These are phyloP conservation scores for Eulemur mongoz DNA, from an alignment of 2,797 vertebrate genomes.

Conservation along the genomic window DNA sequence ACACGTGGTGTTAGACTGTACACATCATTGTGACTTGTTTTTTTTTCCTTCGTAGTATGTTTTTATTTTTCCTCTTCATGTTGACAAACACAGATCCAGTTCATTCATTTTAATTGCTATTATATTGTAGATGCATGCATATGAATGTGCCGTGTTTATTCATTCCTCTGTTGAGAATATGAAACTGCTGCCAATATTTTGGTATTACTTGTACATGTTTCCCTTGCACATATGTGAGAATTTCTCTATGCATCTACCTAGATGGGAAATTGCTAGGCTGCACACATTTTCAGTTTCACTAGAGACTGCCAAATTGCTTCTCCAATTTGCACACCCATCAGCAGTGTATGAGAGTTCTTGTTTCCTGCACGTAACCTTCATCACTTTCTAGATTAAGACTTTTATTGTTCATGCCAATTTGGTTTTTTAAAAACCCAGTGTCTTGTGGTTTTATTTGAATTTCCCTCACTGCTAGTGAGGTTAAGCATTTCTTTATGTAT, in stretches of 20 bases:
- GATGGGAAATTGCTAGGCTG: slow-evolving; percentile 40
- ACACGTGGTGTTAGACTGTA: background rate
- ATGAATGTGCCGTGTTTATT: slow-evolving; percentile 59
- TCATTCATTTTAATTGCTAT: slow-evolving; percentile 66
- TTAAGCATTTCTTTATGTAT: slow-evolving; percentile 13
- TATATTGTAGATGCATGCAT: slow-evolving; percentile 43
- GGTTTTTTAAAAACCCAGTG: background rate
- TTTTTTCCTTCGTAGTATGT: background rate
- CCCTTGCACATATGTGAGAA: slow-evolving; percentile 33
- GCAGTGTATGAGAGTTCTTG: background rate
- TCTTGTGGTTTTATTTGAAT: slow-evolving; percentile 62
- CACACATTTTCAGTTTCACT: slow-evolving; percentile 26
- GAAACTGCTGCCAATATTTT: slow-evolving; percentile 57
- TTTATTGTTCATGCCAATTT: slow-evolving; percentile 43
- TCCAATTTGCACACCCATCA: slow-evolving; percentile 42
- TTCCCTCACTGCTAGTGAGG: slow-evolving; percentile 53
- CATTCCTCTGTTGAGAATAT: slow-evolving; percentile 41
- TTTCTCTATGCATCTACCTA: slow-evolving; percentile 47
- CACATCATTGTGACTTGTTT: slow-evolving; percentile 20
- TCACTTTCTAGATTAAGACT: slow-evolving; percentile 51
- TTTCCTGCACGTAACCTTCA: slow-evolving; percentile 41
- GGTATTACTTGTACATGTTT: slow-evolving; percentile 11
- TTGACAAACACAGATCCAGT: slow-evolving; percentile 52
- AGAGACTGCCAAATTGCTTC: slow-evolving; percentile 51
- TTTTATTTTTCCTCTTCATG: slow-evolving; percentile 54